Evolutionary conservation across 2,113 vertebrate genomes (phyloP).

Genomic region (Trinectes maculatus): DNA sequence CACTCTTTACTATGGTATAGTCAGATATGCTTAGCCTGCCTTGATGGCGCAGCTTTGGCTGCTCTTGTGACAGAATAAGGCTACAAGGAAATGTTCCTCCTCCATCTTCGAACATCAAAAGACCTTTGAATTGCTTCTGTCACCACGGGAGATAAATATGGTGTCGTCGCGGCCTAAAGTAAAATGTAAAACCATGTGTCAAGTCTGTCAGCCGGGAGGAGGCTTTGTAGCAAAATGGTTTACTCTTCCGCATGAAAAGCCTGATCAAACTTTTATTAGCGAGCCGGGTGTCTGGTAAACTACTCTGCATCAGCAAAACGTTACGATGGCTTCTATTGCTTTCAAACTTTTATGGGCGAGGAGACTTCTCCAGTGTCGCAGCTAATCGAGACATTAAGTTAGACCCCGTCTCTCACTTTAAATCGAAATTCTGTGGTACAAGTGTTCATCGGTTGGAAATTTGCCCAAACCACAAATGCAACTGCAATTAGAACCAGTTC

Average conservation of each 20-base stretch:
- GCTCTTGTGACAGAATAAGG: slow-evolving; percentile 80
- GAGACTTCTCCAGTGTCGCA: slow-evolving; percentile 5
- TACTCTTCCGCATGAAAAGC: slow-evolving; percentile 65
- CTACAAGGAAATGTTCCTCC: slow-evolving; percentile 69
- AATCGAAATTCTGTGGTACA: slow-evolving; percentile 21
- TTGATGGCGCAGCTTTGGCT: slow-evolving; percentile 62
- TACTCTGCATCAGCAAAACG: slow-evolving; percentile 56
- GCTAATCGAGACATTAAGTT: slow-evolving; percentile 31
- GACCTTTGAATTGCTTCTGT: slow-evolving; percentile 74
- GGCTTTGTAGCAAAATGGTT: slow-evolving; percentile 72
- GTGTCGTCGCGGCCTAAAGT: slow-evolving; percentile 64
- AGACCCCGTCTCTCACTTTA: slow-evolving; percentile 31
- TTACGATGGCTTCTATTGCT: slow-evolving; percentile 30
- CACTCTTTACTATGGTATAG: slow-evolving; percentile 61
- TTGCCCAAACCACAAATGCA: slow-evolving; percentile 34
- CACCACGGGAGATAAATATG: slow-evolving; percentile 72
- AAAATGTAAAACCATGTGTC: slow-evolving; percentile 71
- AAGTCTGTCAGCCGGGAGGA: slow-evolving; percentile 55
- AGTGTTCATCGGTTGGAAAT: slow-evolving; percentile 15
- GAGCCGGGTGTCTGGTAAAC: slow-evolving; percentile 35
- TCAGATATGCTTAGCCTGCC: slow-evolving; percentile 74
- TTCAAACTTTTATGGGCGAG: slow-evolving; percentile 44
- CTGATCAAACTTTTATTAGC: slow-evolving; percentile 71
- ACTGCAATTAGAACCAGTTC: slow-evolving; percentile 40
- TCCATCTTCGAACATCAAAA: slow-evolving; percentile 76